Conservation (phyloP, 2,113 vertebrate genomes). For the Theristicus caerulescens region DNA sequence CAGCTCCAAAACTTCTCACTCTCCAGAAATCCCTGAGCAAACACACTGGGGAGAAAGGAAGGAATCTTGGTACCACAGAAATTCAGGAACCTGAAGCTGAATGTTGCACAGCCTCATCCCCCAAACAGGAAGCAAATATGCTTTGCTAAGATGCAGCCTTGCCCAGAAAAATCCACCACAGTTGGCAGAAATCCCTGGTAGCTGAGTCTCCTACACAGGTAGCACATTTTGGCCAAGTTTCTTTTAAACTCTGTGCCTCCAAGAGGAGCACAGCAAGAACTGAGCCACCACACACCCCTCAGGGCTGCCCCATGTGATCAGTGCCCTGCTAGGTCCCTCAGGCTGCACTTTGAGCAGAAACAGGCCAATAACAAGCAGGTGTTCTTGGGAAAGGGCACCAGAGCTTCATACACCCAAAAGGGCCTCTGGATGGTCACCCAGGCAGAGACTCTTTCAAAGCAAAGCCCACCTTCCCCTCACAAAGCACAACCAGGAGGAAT, state of each 20-base stretch:
- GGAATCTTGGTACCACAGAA: background rate
- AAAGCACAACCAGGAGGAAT: background rate
- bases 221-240: background rate
- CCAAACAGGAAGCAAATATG: background rate
- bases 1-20: background rate
- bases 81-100: background rate
- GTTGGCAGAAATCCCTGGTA: background rate
- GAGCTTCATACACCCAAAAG: background rate
- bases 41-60: background rate
- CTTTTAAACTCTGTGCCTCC: rapidly evolving
- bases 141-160: background rate
- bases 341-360: background rate
- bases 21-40: background rate
- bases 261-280: background rate
- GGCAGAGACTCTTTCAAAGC: background rate
- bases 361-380: background rate
- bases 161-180: background rate
- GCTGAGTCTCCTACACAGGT: background rate
- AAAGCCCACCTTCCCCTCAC: background rate
- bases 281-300: no score
- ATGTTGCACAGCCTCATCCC: background rate
- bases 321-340: background rate
- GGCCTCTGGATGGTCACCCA: background rate
- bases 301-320: background rate
- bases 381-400: background rate